phyloP scores from a whole-genome alignment of 2,797 vertebrate genomes.

The Hippocampus kuda region DNA sequence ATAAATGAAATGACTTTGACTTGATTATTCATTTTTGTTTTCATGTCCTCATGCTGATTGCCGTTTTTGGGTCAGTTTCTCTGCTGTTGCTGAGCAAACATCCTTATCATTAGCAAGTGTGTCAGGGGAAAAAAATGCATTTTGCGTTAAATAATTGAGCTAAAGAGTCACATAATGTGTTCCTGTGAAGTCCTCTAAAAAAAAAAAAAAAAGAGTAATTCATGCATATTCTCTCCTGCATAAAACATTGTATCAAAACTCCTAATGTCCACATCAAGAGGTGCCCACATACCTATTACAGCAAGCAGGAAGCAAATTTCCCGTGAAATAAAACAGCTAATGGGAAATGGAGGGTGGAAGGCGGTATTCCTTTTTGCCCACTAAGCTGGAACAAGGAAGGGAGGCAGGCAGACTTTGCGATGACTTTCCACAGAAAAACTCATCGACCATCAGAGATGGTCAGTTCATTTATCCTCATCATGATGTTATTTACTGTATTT shows the following conservation, averaged over 20 bases:
- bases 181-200: conserved; percentile 21
- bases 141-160: conserved; percentile 57
- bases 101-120: background rate
- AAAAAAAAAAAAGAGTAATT: conserved; percentile 69
- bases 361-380: conserved; percentile 54
- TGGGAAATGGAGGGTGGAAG: conserved; percentile 63
- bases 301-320: conserved; percentile 72
- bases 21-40: background rate
- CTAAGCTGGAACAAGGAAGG: conserved; percentile 49
- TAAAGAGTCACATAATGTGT: conserved; percentile 60
- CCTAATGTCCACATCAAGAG: conserved; percentile 68
- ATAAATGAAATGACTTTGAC: background rate
- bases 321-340: conserved; percentile 75
- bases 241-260: conserved; percentile 67
- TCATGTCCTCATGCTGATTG: background rate
- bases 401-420: conserved; percentile 43
- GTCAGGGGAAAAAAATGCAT: background rate
- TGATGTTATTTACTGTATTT: conserved; percentile 16
- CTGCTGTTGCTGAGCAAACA: background rate
- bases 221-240: conserved; percentile 66
- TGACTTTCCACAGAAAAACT: conserved; percentile 35
- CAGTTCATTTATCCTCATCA: conserved; percentile 19
- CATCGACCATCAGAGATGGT: conserved; percentile 21
- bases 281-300: conserved; percentile 70
- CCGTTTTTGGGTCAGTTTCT: background rate